Evolutionary conservation across 2,113 vertebrate genomes (phyloP), one percentile per base, ranked within the genome.

Genomic region (Gadus chalcogrammus): DNA sequence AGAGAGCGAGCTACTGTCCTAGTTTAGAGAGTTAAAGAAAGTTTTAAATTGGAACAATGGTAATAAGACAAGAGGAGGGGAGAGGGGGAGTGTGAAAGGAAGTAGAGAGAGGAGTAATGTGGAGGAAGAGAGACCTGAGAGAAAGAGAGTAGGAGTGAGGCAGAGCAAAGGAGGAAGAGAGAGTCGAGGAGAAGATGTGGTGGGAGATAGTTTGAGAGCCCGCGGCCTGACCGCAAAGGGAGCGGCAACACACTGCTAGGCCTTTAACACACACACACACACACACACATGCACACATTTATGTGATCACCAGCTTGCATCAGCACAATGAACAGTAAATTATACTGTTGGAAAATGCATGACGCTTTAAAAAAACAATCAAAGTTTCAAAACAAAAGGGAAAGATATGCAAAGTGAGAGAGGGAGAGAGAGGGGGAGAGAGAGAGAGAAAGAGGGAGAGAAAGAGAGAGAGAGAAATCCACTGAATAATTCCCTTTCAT

Each of bases 401-500:
- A 48, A 38, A 56, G 31, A 73, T 72, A 58, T n/a, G 11, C 17
- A 20, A 70, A 67, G 79, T 75, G 71, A 79, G n/a, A 75, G 61
- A 62, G 61, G 13, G 53, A 17, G 16, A 62, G 61, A 62, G 20
- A 27, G 61, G 15, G 22, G 27, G 20, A 11, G 11, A 27, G 61
- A 42, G 42, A 79, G 81, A 74, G 64, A 70, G 71, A 62, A 9
- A 53, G 65, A 58, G 24, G 18, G 61, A 60, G 27, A 38, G 28
- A 13, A 65, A 81, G 65, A 66, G 65, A 52, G 38, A 52, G 65
- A 68, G 24, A 63, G 61, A 5, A 3, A n/a, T 31, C 20, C 60
- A 65, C 76, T 89, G 77, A 90, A 91, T 91, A 84, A 91, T 90
- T 91, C 89, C 61, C 74, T 87, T 84, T 90, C 75, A 89, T 88